Evolutionary conservation across 2,888 invertebrate genomes (phyloP).

Genomic region (Dicycla oo): DNA sequence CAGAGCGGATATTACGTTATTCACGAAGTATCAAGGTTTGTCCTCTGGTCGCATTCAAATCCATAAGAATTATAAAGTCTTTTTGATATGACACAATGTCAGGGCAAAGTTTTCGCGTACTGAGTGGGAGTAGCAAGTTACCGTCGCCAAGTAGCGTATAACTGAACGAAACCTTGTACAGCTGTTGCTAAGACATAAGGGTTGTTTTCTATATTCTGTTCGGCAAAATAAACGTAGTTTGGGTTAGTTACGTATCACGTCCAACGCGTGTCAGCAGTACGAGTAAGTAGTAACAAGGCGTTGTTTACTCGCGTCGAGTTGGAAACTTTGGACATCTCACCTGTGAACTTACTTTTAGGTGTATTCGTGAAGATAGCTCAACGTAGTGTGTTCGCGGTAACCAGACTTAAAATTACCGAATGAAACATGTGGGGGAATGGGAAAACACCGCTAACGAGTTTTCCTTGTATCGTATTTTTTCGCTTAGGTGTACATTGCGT

Average conservation of each 20-base stretch:
- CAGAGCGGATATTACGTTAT: slow-evolving; percentile 45
- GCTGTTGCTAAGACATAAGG: slow-evolving; percentile 59
- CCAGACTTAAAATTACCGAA: slow-evolving; percentile 29
- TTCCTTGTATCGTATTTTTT: background rate
- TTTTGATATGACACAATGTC: slow-evolving; percentile 55
- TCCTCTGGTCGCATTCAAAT: slow-evolving; percentile 32
- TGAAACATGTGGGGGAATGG: slow-evolving; percentile 12
- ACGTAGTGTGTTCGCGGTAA: slow-evolving; percentile 11
- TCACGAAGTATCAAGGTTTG: slow-evolving; percentile 46
- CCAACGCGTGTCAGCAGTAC: slow-evolving; percentile 72
- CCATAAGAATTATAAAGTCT: slow-evolving; percentile 47
- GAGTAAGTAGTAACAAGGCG: slow-evolving; percentile 73
- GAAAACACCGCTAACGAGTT: background rate
- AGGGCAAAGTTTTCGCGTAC: slow-evolving; percentile 71
- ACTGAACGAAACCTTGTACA: slow-evolving; percentile 42
- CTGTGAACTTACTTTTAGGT: slow-evolving; percentile 70
- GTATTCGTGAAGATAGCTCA: slow-evolving; percentile 51
- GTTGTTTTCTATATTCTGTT: slow-evolving; percentile 60
- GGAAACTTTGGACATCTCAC: slow-evolving; percentile 76
- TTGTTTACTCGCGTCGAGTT: slow-evolving; percentile 76
- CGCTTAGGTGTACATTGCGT: background rate
- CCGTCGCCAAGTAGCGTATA: slow-evolving; percentile 42
- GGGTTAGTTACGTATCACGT: slow-evolving; percentile 68
- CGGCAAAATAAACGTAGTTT: slow-evolving; percentile 60
- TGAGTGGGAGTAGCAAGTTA: slow-evolving; percentile 58